A percentile compares a stretch with the other conserved stretches of the same genome.
Evolutionary conservation across 2,888 invertebrate species (phyloP).

Genomic region (Xanthia icteritia): DNA sequence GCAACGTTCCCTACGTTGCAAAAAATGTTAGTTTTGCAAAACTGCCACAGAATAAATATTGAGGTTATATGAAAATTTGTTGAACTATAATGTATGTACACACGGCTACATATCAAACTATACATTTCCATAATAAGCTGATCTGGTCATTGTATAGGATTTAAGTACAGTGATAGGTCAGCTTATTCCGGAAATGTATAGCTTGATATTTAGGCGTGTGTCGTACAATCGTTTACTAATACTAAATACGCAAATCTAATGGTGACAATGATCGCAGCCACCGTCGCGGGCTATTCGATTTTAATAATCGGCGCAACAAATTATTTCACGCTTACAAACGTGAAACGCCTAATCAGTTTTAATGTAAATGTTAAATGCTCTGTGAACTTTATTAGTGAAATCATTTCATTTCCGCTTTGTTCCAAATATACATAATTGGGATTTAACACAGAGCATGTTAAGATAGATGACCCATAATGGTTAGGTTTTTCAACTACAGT

Average conservation of each 20-base stretch:
- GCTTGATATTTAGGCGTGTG: too few species aligned
- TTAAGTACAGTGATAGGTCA: too few species aligned
- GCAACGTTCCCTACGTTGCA: too few species aligned
- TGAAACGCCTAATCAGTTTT: constrained; percentile 31
- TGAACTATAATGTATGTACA: not conserved
- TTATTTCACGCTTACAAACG: constrained; percentile 31
- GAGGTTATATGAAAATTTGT: not conserved
- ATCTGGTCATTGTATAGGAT: too few species aligned
- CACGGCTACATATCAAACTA: too few species aligned
- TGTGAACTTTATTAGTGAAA: constrained; percentile 30
- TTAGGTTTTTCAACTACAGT: not conserved
- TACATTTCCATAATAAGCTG: too few species aligned
- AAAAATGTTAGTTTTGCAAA: not conserved
- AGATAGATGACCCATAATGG: not conserved
- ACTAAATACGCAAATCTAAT: not conserved
- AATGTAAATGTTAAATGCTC: constrained; percentile 40
- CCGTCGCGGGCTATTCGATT: constrained; percentile 28
- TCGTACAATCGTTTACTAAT: too few species aligned
- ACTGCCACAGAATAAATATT: constrained; percentile 1
- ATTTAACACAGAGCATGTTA: not conserved
- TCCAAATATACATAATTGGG: not conserved
- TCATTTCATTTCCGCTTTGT: constrained; percentile 27
- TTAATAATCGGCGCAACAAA: constrained; percentile 25
- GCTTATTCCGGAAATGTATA: too few species aligned
- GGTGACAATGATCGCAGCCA: constrained; percentile 11